These are phyloP conservation scores for Microtus oregoni DNA, from an alignment of 2,113 vertebrate genomes.

Conservation along the genomic window DNA sequence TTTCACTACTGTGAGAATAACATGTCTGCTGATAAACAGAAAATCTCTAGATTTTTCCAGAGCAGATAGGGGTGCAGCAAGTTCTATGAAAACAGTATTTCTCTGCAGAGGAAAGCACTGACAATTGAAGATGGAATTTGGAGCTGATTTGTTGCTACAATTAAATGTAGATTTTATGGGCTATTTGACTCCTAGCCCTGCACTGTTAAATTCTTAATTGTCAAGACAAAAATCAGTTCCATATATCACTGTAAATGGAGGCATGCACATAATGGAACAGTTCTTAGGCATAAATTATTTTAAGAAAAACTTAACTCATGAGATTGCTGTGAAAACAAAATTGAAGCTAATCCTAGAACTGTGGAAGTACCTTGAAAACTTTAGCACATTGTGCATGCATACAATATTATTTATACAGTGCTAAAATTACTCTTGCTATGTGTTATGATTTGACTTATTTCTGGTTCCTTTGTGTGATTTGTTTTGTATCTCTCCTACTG, in stretches of 20 bases:
- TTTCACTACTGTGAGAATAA: neutral
- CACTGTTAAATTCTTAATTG: neutral
- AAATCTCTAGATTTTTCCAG: neutral
- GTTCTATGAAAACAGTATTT: neutral
- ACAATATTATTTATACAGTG: neutral
- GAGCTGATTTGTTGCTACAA: neutral
- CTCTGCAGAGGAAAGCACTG: neutral
- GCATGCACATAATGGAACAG: neutral
- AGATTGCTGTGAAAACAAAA: neutral
- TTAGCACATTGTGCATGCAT: neutral
- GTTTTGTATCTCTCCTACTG: neutral
- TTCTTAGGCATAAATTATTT: neutral
- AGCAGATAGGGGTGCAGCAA: neutral
- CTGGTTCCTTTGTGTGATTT: neutral
- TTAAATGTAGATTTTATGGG: neutral
- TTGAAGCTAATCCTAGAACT: neutral
- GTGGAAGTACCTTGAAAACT: neutral
- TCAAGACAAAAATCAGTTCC: neutral
- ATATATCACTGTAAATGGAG: neutral
- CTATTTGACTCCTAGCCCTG: neutral
- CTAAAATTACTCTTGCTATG: neutral
- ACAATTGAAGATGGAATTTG: neutral
- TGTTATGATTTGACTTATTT: neutral
- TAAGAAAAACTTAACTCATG: neutral
- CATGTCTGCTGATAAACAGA: neutral